Evolutionary conservation across 2,888 invertebrate genomes (phyloP).

Genomic region (Phragmatobia fuliginosa): DNA sequence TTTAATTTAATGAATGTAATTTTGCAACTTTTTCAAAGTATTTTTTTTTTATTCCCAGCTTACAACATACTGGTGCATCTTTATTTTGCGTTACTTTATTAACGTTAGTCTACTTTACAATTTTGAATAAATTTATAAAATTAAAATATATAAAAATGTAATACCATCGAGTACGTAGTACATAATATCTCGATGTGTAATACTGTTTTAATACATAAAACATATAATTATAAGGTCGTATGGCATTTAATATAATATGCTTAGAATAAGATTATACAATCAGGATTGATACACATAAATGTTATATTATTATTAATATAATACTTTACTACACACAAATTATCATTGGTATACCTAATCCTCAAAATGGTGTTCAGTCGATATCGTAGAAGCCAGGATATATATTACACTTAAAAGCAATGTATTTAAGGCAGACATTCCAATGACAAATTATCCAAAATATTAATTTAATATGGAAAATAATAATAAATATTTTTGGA

Average conservation of each 20-base stretch:
- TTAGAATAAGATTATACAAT: conserved; percentile 1
- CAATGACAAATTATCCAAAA: background rate
- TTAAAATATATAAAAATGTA: background rate
- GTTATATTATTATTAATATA: background rate
- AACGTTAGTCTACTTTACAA: background rate
- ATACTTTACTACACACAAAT: conserved; percentile 9
- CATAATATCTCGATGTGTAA: too few species aligned
- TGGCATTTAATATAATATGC: background rate
- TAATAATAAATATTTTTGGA: too few species aligned
- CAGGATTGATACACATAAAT: conserved; percentile 4
- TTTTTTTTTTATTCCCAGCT: background rate
- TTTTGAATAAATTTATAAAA: background rate
- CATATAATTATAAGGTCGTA: background rate
- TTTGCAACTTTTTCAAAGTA: too few species aligned
- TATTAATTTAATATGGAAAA: background rate
- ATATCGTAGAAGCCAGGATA: conserved; percentile 9
- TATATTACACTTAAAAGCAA: conserved; percentile 9
- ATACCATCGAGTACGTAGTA: too few species aligned
- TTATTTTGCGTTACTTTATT: background rate
- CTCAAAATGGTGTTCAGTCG: conserved; percentile 17
- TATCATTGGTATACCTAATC: conserved; percentile 1
- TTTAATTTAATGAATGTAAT: too few species aligned
- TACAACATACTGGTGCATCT: background rate
- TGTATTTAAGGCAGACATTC: background rate
- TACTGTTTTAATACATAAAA: conserved; percentile 6